Evolutionary conservation across 2,888 invertebrate species (phyloP).

Genomic region (Andrena fulva): DNA sequence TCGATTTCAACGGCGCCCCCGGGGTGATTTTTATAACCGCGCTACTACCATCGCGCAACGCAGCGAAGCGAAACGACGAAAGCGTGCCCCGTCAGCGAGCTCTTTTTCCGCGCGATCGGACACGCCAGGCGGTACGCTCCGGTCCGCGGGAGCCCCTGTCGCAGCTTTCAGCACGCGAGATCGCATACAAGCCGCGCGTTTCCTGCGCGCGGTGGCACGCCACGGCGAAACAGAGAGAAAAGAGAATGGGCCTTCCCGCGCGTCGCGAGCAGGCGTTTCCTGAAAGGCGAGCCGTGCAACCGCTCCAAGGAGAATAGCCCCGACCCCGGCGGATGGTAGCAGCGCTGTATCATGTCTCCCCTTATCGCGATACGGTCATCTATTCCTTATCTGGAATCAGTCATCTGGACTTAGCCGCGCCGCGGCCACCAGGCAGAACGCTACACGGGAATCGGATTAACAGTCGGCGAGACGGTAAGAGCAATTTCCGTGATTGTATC

Average conservation of each 20-base stretch:
- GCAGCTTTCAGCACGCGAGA: constrained; percentile 21
- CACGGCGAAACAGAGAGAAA: neutral
- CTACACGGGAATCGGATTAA: constrained; percentile 71
- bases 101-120: neutral
- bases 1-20: neutral
- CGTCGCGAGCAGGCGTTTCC: neutral
- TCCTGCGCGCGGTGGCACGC: neutral
- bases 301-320: neutral
- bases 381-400: constrained; percentile 67
- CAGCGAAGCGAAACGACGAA: no score
- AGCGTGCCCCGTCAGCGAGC: constrained; percentile 1
- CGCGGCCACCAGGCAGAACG: constrained; percentile 33
- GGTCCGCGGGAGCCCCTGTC: neutral
- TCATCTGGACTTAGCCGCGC: constrained; percentile 58
- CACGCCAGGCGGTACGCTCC: neutral
- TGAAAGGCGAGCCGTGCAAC: neutral
- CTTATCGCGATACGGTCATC: constrained; percentile 61
- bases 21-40: neutral
- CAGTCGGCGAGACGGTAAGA: constrained; percentile 72
- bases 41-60: neutral
- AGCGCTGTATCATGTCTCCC: constrained; percentile 32
- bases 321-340: constrained; percentile 17
- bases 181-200: neutral
- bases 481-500: constrained; percentile 75
- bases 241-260: constrained; percentile 1